phyloP scores from a whole-genome alignment of 2,888 invertebrate genomes.

The Halocaridina rubra region DNA sequence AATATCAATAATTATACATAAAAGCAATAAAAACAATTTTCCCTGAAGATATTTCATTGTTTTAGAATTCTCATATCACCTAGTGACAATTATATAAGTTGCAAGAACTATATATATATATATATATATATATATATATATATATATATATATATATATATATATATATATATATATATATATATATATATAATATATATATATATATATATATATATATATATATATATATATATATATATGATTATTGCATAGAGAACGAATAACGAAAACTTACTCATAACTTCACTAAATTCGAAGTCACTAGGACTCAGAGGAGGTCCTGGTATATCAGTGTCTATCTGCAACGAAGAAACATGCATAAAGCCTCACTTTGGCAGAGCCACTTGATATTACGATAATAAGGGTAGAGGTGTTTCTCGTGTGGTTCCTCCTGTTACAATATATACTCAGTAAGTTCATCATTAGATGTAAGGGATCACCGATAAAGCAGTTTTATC shows the following conservation, averaged over 20 bases:
- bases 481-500: too few relatives aligned
- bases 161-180: background rate
- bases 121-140: constrained; percentile 10
- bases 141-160: background rate
- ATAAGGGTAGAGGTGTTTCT: background rate
- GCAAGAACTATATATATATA: background rate
- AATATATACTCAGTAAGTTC: too few relatives aligned
- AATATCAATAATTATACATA: too few relatives aligned
- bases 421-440: too few relatives aligned
- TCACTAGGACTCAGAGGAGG: constrained; percentile 66
- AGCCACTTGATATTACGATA: background rate
- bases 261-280: constrained; percentile 31
- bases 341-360: constrained; percentile 10
- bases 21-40: too few relatives aligned
- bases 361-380: too few relatives aligned
- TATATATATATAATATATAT: background rate
- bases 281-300: constrained; percentile 65
- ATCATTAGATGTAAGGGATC: too few relatives aligned
- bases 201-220: background rate
- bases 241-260: background rate
- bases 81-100: too few relatives aligned
- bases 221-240: background rate
- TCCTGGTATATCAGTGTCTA: constrained; percentile 39
- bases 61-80: too few relatives aligned
- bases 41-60: too few relatives aligned